A percentile compares a stretch with the other conserved stretches of the same genome.
Conservation (phyloP, 1,140 invertebrate species). For the Nasonia longicornis region DNA sequence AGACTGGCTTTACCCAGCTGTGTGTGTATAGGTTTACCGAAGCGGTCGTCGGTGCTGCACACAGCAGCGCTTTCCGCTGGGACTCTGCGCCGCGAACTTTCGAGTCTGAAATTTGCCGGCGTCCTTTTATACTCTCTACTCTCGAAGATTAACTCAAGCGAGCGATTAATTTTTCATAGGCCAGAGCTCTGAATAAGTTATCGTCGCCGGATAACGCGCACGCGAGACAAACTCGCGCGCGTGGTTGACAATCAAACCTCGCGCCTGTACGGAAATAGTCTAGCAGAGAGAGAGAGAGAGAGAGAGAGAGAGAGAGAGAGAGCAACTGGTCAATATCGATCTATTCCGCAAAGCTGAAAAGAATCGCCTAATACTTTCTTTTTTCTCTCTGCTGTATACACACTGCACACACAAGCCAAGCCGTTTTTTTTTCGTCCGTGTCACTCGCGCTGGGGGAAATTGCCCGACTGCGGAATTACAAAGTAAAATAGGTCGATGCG, state of each 20-base stretch:
- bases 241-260: no score
- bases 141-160: no score
- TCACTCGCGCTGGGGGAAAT: neutral
- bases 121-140: neutral
- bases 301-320: no score
- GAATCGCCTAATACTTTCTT: neutral
- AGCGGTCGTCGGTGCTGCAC: conserved; percentile 36
- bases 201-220: no score
- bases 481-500: neutral
- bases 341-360: no score
- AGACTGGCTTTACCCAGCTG: neutral
- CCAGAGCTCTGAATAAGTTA: neutral
- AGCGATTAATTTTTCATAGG: no score
- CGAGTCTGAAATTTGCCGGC: conserved; percentile 10
- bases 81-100: neutral
- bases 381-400: neutral
- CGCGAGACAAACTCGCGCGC: no score
- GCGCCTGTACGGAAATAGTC: no score
- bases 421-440: neutral
- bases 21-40: neutral
- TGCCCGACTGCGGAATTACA: neutral
- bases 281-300: no score
- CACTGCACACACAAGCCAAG: no score
- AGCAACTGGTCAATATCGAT: no score
- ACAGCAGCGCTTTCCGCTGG: conserved; percentile 52